Evolutionary conservation across 2,888 invertebrate genomes (phyloP), one percentile per base, ranked within the genome.

Genomic region (Gastracanthus pulcherrimus): DNA sequence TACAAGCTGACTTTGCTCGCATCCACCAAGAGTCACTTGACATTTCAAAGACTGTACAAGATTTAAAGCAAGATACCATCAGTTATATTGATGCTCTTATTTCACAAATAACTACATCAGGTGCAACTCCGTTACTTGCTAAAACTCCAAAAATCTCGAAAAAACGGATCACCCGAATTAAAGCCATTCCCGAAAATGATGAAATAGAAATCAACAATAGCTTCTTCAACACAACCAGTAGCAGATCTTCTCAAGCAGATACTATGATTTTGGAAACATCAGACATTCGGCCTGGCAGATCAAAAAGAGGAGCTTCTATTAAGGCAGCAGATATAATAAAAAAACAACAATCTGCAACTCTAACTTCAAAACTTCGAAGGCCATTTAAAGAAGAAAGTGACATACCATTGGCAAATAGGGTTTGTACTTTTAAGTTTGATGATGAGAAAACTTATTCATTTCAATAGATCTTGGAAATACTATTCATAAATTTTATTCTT

Each of bases 111-210:
- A 85, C 85, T 0, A 69, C 85, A 23, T 80, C 87, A 0, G 51
- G 75, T 1, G 83, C 86, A 4, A 87, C 83, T 0, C 87, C 88
- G 11, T 62, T 90, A n/a, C 78, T 91, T 11, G 82, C 86, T 0
- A 90, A 91, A 71, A 90, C 91, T 1, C 90, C 91, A 4, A 90
- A 88, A 79, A 55, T 85, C 16, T 7, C 75, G 1, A 87, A 83
- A 19, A 89, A 88, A 26, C 83, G 72, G 19, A 0, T 78, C 0
- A 86, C 86, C 55, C 87, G 86, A 64, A 90, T 90, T 3, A 87
- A 88, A 77, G 88, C 91, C 0, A 91, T 91, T 80, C 89, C 87
- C 6, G 91, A 91, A 81, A 82, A 90, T 80, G 86, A 86, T 38
- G 71, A 86, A 3, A 60, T 86, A 3, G 66, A 77, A 71, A 45